Evolutionary conservation across 2,888 invertebrate species (phyloP).

Genomic region (Aphodius granarius): DNA sequence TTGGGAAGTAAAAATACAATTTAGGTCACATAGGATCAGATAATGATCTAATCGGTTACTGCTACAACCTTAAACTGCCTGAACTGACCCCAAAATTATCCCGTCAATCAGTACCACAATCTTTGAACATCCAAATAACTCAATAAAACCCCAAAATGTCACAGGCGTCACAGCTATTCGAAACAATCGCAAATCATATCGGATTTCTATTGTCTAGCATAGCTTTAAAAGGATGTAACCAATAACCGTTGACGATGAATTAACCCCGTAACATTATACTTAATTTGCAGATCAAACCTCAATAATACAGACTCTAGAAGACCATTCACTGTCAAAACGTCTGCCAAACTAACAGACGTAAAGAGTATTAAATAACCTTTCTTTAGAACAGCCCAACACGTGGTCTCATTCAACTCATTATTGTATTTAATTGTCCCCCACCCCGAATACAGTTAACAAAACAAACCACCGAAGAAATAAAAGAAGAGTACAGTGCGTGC

Average conservation of each 20-base stretch:
- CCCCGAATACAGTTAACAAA: slow-evolving; percentile 36
- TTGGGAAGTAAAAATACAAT: too few relatives aligned
- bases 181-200: slow-evolving; percentile 12
- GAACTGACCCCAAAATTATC: background rate
- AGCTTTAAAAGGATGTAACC: slow-evolving; percentile 21
- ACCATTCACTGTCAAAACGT: slow-evolving; percentile 34
- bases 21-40: too few relatives aligned
- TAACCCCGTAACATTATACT: slow-evolving; percentile 34
- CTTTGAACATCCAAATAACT: background rate
- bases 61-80: background rate
- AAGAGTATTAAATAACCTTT: slow-evolving; percentile 37
- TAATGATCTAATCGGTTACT: too few relatives aligned
- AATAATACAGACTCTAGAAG: background rate
- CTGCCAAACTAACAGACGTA: slow-evolving; percentile 26
- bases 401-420: slow-evolving; percentile 36
- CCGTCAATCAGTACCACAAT: background rate
- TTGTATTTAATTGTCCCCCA: slow-evolving; percentile 30
- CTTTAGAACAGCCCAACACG: slow-evolving; percentile 28
- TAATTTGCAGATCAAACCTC: slow-evolving; percentile 35
- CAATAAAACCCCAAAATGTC: background rate
- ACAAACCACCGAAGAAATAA: slow-evolving; percentile 34
- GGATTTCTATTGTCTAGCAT: slow-evolving; percentile 17
- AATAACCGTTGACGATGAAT: slow-evolving; percentile 15
- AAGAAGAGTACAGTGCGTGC: slow-evolving; percentile 8
- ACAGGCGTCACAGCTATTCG: background rate